Evolutionary conservation across 1,140 invertebrate genomes (phyloP), one percentile per base, ranked within the genome.

Genomic region (Ruditapes philippinarum): DNA sequence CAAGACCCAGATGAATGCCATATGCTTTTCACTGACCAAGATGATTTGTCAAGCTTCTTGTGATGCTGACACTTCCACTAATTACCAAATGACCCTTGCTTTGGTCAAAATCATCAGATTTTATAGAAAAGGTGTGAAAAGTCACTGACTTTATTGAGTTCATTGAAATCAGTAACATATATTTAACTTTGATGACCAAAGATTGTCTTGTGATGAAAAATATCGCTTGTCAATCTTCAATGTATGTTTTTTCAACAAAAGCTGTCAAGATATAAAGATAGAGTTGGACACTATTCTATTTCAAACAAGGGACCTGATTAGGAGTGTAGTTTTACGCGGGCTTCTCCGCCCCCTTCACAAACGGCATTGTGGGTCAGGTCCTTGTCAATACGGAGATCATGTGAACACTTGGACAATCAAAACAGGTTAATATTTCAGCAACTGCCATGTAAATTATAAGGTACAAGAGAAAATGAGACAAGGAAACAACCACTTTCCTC

Each of bases 11-110:
- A 79, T 88, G 74, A 80, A 88, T 80, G 49, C 74, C 51, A 54
- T 70, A 88, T 88, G 60, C 85, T 78, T 80, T 51, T 33, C 9
- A 68, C 51, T 88, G 85, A 80, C 85, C 74, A 76, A 25, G 76
- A 88, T 88, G 54, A 88, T 88, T 80, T 88, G 85, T 88, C 73
- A 88, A 68, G 42, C 49, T 62, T 68, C 28, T 70, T 33, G 36
- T 54, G 60, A 79, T 28, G 4, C 51, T 54, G 84, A 76, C 62
- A 70, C 62, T 38, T 51, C 62, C 49, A n/a, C 45, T 73, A 68
- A 70, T 73, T 70, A 70, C 51, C 40, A 57, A 81, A 81, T 51
- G 49, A 78, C 40, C 22, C 36, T 25, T 19, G 36, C 74, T 54
- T 78, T 51, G 28, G 74, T 45, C 33, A 51, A 78, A 78, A 51